Evolutionary conservation across 2,888 invertebrate species (phyloP), one percentile per base, ranked within the genome.

Genomic region (Dryocosmus kuriphilus): DNA sequence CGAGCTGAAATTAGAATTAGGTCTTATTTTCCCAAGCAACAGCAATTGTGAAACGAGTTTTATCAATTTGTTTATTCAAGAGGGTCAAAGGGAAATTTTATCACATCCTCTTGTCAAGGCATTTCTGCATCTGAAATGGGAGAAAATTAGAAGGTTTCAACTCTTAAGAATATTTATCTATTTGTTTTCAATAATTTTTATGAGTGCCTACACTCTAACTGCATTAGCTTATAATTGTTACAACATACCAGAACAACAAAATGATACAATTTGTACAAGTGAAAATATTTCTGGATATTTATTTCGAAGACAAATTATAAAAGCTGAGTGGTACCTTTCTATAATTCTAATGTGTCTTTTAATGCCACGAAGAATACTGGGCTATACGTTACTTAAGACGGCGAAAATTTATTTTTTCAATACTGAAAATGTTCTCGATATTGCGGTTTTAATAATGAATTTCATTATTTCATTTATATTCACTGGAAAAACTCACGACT

Each of bases 91-190:
- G 73, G 92, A 92, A 61, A 81, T 92, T 4, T 86, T 93, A 16
- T 91, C 92, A 3, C 93, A 93, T 85, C 93, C 93, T 0, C 84
- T 93, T 5, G 92, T 92, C 9, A 92, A 92, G 88, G 92, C 92
- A 0, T 93, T 93, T 61, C 86, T 93, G 2, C 91, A 92, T 74
- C 85, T 93, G 1, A 93, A 93, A 78, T 93, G 93, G 93, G 90
- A 91, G 78, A 91, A 92, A 75, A 92, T 93, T n/a, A 85, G 92
- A 0, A 92, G 92, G 71, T 92, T 92, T 80, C 92, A 92, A 81
- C 78, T 92, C 0, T 83, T 88, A 55, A 86, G 90, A 60, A 90
- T 92, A 41, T 82, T 91, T 0, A 80, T 91, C 0, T 92, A 91
- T 78, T 88, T 89, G 0, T 84, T 91, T 77, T 90, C 91, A 2